Base-by-base conservation (phyloP, 2,888 invertebrate species). In the Cenopis cana region DNA sequence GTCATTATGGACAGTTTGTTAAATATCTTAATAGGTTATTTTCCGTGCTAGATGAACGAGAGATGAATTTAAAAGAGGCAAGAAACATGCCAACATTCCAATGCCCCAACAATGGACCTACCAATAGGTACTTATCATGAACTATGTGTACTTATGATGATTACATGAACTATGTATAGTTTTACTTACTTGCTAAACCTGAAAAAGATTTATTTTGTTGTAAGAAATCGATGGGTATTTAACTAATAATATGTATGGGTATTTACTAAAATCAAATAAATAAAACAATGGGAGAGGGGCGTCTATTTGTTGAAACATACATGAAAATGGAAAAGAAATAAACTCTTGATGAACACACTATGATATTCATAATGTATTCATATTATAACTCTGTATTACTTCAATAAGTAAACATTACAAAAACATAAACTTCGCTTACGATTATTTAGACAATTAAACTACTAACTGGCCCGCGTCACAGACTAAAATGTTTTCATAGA, bases 401-500 rank as follows among this genome's bases (percentile, higher is more conserved):
- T 36, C 20, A 41, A 17, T 29, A 33, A 2, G 6, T 24, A 65
- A 46, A 57, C 49, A 49, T 49, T 49, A 33, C 46, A 14, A 33
- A 46, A 46, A 56, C 54, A 65, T 55, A 46, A 46, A 59, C n/a
- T 14, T 14, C 12, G 49, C 49, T 17, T 29, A 50, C 10, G 52
- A 62, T 64, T 52, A 64, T 64, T 64, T 38, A 64, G 20, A 54
- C 38, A 38, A 64, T 64, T 64, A 52, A 54, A 54, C 20, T 41
- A 24, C 33, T 41, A 49, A 61, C 68, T 52, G 52, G 64, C 20
- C 17, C 24, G 5, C 67, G 67, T 71, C 71, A 71, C 71, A 71
- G 71, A 33, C 71, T 71, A 61, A 71, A 71, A 67, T 60, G 46
- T 65, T 70, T 54, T 41, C 66, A 61, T 61, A 57, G 33, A 46